A percentile compares a stretch with the other conserved stretches of the same genome.
These are phyloP conservation scores for Gadopsis marmoratus DNA, from an alignment of 2,797 vertebrate species.

Conservation along the genomic window DNA sequence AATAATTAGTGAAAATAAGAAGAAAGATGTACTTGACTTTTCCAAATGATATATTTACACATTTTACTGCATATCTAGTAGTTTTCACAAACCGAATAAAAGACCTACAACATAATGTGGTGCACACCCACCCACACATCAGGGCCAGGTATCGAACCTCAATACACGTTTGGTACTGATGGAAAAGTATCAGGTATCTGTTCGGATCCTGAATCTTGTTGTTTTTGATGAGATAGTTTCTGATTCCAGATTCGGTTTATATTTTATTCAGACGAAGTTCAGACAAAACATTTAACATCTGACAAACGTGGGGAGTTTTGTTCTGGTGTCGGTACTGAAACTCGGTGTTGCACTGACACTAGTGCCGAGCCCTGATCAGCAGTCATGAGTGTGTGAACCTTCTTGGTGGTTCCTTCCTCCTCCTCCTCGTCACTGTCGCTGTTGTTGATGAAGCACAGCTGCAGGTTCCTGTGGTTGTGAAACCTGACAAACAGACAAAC, in stretches of 20 bases:
- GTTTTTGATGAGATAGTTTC: no score
- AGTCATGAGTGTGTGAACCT: constrained; percentile 41
- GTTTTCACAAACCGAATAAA: not conserved
- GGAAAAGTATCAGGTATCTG: no score
- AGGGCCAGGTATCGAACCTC: no score
- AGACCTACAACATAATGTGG: no score
- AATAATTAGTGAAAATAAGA: not conserved
- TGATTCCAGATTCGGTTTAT: no score
- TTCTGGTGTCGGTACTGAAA: not conserved
- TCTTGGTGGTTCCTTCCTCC: constrained; percentile 58
- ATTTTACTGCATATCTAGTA: not conserved
- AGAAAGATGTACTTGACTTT: not conserved
- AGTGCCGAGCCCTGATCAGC: not conserved
- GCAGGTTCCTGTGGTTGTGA: constrained; percentile 83
- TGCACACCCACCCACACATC: no score
- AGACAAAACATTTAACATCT: no score
- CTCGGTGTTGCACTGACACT: not conserved
- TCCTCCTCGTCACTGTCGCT: constrained; percentile 85
- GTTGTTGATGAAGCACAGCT: constrained; percentile 87
- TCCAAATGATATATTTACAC: not conserved
- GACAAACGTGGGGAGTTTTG: no score
- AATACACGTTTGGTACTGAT: no score
- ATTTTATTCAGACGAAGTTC: no score
- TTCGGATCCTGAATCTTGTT: no score
- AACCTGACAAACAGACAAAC: constrained; percentile 67